Base-by-base conservation (phyloP, 1,140 invertebrate species). In the Popillia japonica region DNA sequence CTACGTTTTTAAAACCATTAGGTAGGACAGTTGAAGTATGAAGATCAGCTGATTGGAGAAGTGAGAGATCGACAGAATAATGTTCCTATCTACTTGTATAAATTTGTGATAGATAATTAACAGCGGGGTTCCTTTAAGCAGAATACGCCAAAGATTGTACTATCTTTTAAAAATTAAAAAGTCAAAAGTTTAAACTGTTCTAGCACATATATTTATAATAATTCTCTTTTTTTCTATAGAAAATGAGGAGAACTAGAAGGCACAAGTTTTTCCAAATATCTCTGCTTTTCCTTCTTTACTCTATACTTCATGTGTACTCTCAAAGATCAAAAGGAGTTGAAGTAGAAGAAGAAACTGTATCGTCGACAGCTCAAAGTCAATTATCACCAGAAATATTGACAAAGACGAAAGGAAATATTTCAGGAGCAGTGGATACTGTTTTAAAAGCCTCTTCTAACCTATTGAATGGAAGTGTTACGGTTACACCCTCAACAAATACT, bases 251-350 rank as follows among this genome's bases (percentile, higher is more conserved):
- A 77, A 88, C 88, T 23, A 87, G 88, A 14, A 87, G 88, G 10
- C 89, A 90, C 83, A 88, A 89, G 78, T 89, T 89, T 83, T 82
- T 90, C 48, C 88, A 88, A 73, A 85, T 89, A 34, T 88, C 89
- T 2, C 86, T 90, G 34, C 88, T 90, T 85, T 89, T 90, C 85
- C 86, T 90, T 42, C 86, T 89, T 8, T 90, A 90, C 83, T 88
- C 89, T 1, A 87, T 90, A 41, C 87, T 90, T 78, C 87, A 89
- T 78, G 88, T 88, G 0, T 84, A 88, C 59, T 86, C 88, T 0
- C 82, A 82, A 14, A 79, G 79, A 68, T 68, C 61, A 11, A 34
- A 68, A 68, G 22, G 79, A 72, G 34, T 72, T 11, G 74, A 42
- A 8, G 64, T 14, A 6, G 59, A 17, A 68, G 68, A 44, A 44